A percentile compares a stretch with the other conserved stretches of the same genome.
Conservation (phyloP, 2,113 vertebrate genomes). For the Scalopus aquaticus region DNA sequence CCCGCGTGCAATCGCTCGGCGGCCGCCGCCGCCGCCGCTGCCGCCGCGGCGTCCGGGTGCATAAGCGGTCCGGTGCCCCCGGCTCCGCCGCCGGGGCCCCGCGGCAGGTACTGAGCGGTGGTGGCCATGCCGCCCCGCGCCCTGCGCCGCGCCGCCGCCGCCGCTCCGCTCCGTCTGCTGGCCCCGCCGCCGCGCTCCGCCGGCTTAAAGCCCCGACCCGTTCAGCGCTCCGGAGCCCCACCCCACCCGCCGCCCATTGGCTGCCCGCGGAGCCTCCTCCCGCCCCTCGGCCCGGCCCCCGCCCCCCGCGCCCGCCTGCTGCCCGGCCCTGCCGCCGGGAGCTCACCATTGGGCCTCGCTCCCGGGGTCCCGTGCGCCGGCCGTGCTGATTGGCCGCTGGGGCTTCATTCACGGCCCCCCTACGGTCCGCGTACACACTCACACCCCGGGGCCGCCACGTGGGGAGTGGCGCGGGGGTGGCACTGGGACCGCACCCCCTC, state of each 20-base stretch:
- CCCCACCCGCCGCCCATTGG: slow-evolving; percentile 82
- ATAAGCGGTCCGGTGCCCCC: slow-evolving; percentile 88
- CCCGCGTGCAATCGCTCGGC: slow-evolving; percentile 95
- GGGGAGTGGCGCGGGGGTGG: slow-evolving; percentile 85
- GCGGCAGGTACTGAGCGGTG: slow-evolving; percentile 97
- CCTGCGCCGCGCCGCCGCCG: slow-evolving; percentile 70
- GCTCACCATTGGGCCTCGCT: slow-evolving; percentile 83
- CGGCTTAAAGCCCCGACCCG: slow-evolving; percentile 77
- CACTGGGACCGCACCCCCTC: slow-evolving; percentile 75
- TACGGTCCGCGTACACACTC: slow-evolving; percentile 67
- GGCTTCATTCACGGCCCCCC: slow-evolving; percentile 83
- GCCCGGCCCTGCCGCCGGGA: slow-evolving; percentile 32
- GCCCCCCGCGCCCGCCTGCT: slow-evolving; percentile 61
- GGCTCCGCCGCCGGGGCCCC: slow-evolving; percentile 85
- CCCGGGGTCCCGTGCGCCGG: slow-evolving; percentile 73
- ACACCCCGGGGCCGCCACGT: slow-evolving; percentile 88
- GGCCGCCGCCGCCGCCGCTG: slow-evolving; percentile 80
- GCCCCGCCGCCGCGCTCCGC: slow-evolving; percentile 78
- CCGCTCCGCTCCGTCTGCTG: slow-evolving; percentile 79
- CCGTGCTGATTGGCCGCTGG: slow-evolving; percentile 76
- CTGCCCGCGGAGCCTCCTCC: slow-evolving; percentile 88
- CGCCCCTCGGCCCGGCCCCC: slow-evolving; percentile 73
- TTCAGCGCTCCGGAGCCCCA: slow-evolving; percentile 71
- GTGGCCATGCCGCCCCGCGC: slow-evolving; percentile 94
- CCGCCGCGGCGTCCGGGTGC: slow-evolving; percentile 92